Evolutionary conservation across 2,888 invertebrate genomes (phyloP).

Genomic region (Schizotus pectinicornis): DNA sequence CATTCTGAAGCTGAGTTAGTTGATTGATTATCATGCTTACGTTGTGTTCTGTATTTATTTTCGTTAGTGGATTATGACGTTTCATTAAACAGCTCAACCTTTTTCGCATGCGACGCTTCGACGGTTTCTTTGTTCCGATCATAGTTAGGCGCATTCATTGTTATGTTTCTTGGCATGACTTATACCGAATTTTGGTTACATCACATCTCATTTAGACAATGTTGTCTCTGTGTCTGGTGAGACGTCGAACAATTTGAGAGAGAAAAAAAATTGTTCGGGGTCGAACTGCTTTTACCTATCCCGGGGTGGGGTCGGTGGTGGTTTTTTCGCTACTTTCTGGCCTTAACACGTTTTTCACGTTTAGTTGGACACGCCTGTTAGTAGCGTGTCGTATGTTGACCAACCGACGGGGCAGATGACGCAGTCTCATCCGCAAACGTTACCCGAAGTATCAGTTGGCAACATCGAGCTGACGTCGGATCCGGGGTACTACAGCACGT

Average conservation of each 20-base stretch:
- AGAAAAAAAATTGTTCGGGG: too few relatives aligned
- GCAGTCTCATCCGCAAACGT: slow-evolving; percentile 41
- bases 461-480: slow-evolving; percentile 53
- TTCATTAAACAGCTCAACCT: slow-evolving; percentile 56
- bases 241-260: too few relatives aligned
- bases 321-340: background rate
- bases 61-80: slow-evolving; percentile 31
- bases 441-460: slow-evolving; percentile 46
- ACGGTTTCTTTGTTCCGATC: slow-evolving; percentile 1
- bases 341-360: slow-evolving; percentile 30
- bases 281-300: too few relatives aligned
- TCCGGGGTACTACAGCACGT: slow-evolving; percentile 66
- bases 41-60: slow-evolving; percentile 18
- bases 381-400: slow-evolving; percentile 49
- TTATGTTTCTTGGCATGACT: slow-evolving; percentile 1
- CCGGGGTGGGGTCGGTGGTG: too few relatives aligned
- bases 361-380: slow-evolving; percentile 63
- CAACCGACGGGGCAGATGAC: slow-evolving; percentile 35
- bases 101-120: slow-evolving; percentile 35
- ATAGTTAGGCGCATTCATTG: background rate
- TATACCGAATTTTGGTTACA: background rate
- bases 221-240: background rate
- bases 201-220: background rate
- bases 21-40: slow-evolving; percentile 11
- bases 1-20: background rate